Conservation (phyloP, 1,140 invertebrate genomes). For the Gryon sp. region DNA sequence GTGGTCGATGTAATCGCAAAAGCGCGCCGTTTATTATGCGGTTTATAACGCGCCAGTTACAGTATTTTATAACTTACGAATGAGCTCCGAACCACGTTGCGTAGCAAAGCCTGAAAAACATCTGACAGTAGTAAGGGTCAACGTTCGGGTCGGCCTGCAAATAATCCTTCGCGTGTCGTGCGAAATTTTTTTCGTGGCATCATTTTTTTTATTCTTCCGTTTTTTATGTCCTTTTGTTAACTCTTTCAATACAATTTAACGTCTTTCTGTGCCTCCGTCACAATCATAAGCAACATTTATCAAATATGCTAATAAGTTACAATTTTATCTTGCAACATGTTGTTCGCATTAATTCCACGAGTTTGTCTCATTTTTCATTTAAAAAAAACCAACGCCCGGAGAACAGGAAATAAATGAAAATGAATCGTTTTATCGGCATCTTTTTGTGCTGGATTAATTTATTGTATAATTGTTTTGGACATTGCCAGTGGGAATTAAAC, state of each 20-base stretch:
- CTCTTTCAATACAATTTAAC: slow-evolving; percentile 37
- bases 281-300: slow-evolving; percentile 39
- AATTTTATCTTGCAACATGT: slow-evolving; percentile 30
- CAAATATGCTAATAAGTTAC: slow-evolving; percentile 42
- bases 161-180: slow-evolving; percentile 21
- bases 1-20: slow-evolving; percentile 46
- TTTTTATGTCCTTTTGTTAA: too few relatives aligned
- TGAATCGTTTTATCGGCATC: slow-evolving; percentile 5
- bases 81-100: slow-evolving; percentile 25
- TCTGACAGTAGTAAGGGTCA: slow-evolving; percentile 46
- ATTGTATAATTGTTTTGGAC: not conserved
- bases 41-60: slow-evolving; percentile 50
- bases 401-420: slow-evolving; percentile 8
- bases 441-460: not conserved
- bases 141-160: slow-evolving; percentile 30
- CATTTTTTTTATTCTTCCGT: slow-evolving; percentile 4
- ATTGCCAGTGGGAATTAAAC: too few relatives aligned
- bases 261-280: slow-evolving; percentile 1
- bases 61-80: slow-evolving; percentile 56
- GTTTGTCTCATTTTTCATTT: slow-evolving; percentile 42
- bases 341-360: slow-evolving; percentile 47
- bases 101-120: slow-evolving; percentile 23
- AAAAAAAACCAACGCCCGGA: not conserved
- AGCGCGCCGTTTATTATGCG: slow-evolving; percentile 51
- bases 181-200: slow-evolving; percentile 4